Evolutionary conservation across 2,888 invertebrate species (phyloP).

Genomic region (Oscheius sp.): DNA sequence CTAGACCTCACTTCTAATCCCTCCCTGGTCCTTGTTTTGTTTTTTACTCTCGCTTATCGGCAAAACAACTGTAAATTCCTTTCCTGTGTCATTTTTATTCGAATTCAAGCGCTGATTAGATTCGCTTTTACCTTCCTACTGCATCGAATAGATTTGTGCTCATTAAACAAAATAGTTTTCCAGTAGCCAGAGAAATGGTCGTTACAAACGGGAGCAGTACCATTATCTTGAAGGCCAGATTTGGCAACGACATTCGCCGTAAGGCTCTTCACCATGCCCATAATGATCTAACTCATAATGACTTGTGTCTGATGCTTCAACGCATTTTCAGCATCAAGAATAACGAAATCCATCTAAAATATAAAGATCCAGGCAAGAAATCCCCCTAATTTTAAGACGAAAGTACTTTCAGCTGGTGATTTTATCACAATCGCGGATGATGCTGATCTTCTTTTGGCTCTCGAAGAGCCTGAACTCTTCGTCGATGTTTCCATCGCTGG

Average conservation of each 20-base stretch:
- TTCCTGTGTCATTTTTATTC: too few species aligned
- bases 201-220: slow-evolving; percentile 35
- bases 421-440: slow-evolving; percentile 56
- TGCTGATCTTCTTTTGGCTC: slow-evolving; percentile 54
- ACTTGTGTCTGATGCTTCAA: slow-evolving; percentile 56
- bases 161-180: too few species aligned
- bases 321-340: slow-evolving; percentile 49
- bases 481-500: slow-evolving; percentile 17
- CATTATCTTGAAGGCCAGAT: slow-evolving; percentile 52
- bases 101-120: too few species aligned
- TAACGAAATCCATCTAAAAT: slow-evolving; percentile 51
- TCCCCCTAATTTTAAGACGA: background rate
- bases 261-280: slow-evolving; percentile 50
- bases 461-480: slow-evolving; percentile 31
- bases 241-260: slow-evolving; percentile 56
- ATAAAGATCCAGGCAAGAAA: slow-evolving; percentile 52
- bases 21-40: too few species aligned
- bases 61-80: too few species aligned
- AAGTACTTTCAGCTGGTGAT: slow-evolving; percentile 54
- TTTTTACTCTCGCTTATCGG: too few species aligned
- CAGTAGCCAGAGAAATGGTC: slow-evolving; percentile 22
- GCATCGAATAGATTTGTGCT: too few species aligned
- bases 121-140: too few species aligned
- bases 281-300: slow-evolving; percentile 54
- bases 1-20: too few species aligned